Base-by-base conservation (phyloP, 2,797 vertebrate genomes). In the Eupleurogrammus muticus region DNA sequence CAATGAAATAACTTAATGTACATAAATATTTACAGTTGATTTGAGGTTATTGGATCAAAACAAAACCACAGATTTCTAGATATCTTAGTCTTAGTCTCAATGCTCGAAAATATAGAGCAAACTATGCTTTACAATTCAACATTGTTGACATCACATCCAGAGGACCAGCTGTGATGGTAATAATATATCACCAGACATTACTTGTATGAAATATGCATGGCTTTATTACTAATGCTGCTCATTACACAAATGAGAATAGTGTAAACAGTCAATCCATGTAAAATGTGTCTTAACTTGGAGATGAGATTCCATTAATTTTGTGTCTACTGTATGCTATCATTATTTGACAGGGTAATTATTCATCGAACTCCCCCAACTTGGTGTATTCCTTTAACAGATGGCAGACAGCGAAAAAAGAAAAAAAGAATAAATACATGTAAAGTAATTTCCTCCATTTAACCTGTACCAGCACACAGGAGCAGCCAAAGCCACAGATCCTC, bases 361-460 rank as follows among this genome's bases (percentile, higher is more conserved):
- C 23, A 34, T 40, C 48, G 47, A 68, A 66, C 65, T 55, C 56
- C 67, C 77, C 66, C 73, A 80, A 77, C 82, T 76, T 53, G 28
- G 75, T 81, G 82, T 77, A 77, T 82, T 73, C 73, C 76, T 75
- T 80, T 82, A 58, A 70, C 53, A 80, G 66, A 87, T 48, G 17
- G 40, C 61, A 80, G 65, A 88, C 82, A 85, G 40, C 38, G 35
- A 72, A 72, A 77, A 80, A 72, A 86, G 81, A n/a, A n/a, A n/a
- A n/a, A n/a, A n/a, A n/a, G n/a, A n/a, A n/a, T n/a, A n/a, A n/a
- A n/a, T n/a, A 82, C 17, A 28, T 28, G 28, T 28, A 28, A 3
- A 28, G 61, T 17, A 81, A 71, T 66, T 73, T 68, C 49, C 49
- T 68, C 50, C 75, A 63, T 1, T 56, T 46, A 55, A 68, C 70